Base-by-base conservation (phyloP, 2,888 invertebrate genomes). In the Protodeltote pygarga region DNA sequence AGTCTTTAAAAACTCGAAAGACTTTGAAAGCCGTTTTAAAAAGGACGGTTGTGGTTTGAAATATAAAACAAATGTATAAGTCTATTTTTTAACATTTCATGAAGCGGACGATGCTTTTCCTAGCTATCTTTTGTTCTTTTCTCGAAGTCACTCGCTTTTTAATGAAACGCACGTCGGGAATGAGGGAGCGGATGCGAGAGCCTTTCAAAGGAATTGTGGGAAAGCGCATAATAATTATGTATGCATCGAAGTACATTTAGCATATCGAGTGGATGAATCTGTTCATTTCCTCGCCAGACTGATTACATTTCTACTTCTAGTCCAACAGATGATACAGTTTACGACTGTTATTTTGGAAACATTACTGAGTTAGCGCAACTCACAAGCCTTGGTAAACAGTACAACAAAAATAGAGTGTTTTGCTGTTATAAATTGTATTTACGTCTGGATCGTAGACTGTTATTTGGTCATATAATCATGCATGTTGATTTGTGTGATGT, bases 131-230 rank as follows among this genome's bases (percentile, higher is more conserved):
- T 75, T 77, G 71, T 72, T 73, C 49, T 62, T 64, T 63, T 47
- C 61, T 66, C 46, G 46, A 53, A 75, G 68, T 67, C 50, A 58
- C 64, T 70, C 46, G 60, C 55, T 65, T 69, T 75, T 70, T 76
- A 75, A 76, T 78, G 64, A 78, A 77, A 77, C 65, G 68, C 64
- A 63, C 49, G 62, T 68, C 46, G 53, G 45, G 39, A 60, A 44
- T 46, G 40, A 48, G 38, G 37, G 51, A 52, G 39, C 52, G 62
- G 50, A 40, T 66, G 64, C 53, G 62, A 61, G 37, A 42, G 51
- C 42, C 34, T 70, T 72, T 74, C 73, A 77, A 77, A 77, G 65
- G 72, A 59, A 70, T 67, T 62, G 68, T 63, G 67, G 64, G 39
- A 34, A 52, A 50, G 40, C 37, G 58, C 65, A 57, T 51, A 62